Evolutionary conservation across 2,797 vertebrate species (phyloP).

Genomic region (Sternarchorhynchus goeldii): DNA sequence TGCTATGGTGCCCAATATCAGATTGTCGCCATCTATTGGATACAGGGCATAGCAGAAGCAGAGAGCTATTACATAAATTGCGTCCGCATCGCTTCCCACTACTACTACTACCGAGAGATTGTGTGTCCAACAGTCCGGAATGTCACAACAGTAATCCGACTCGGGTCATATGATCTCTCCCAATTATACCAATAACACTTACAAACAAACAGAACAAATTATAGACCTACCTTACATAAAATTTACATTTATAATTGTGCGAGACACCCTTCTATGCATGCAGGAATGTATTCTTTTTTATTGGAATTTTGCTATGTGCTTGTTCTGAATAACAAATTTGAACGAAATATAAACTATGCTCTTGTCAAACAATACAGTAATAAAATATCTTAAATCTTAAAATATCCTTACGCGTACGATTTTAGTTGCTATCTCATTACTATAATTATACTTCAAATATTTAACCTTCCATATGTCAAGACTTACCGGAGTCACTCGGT

Average conservation of each 20-base stretch:
- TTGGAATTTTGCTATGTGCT: too few species aligned
- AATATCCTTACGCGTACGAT: too few species aligned
- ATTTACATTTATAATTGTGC: too few species aligned
- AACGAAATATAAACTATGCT: too few species aligned
- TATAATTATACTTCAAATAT: too few species aligned
- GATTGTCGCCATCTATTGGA: slow-evolving; percentile 79
- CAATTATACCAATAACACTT: slow-evolving; percentile 57
- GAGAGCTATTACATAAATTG: slow-evolving; percentile 72
- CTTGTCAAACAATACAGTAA: too few species aligned
- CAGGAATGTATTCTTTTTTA: too few species aligned
- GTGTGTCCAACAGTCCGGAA: slow-evolving; percentile 53
- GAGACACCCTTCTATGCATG: too few species aligned
- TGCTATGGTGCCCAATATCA: slow-evolving; percentile 62
- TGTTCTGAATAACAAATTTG: too few species aligned
- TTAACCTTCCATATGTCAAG: not conserved
- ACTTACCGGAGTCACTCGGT: slow-evolving; percentile 89
- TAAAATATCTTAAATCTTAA: too few species aligned
- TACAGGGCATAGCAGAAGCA: slow-evolving; percentile 54
- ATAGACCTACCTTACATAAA: not conserved
- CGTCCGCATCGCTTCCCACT: slow-evolving; percentile 64
- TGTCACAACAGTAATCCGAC: slow-evolving; percentile 73
- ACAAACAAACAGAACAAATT: slow-evolving; percentile 8
- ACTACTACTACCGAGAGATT: slow-evolving; percentile 34
- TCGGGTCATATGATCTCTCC: slow-evolving; percentile 73
- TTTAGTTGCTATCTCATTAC: too few species aligned